Evolutionary conservation across 2,113 vertebrate species (phyloP), one percentile per base, ranked within the genome.

Genomic region (Formicarius rufipectus): DNA sequence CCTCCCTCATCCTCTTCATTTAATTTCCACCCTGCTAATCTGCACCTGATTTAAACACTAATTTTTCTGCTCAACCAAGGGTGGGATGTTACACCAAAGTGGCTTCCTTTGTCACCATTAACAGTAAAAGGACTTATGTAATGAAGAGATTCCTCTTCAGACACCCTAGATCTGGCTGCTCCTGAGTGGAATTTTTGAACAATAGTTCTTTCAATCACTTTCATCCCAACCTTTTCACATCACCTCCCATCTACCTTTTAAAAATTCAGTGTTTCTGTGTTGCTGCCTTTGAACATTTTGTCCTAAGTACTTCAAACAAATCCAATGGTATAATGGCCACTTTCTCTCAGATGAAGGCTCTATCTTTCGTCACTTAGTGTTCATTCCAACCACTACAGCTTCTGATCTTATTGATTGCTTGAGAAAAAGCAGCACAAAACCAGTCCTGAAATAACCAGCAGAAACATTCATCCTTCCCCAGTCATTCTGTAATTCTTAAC

Each of bases 321-420:
- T 66, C 84, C 73, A 84, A 2, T 35, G 59, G 37, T 62, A 71
- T 80, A 93, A 95, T 73, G 81, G 87, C 91, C 74, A 59, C 73
- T 52, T 96, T 80, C 45, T 55, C 63, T 59, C 28, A 73, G 68
- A 89, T 76, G 71, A 93, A 84, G 42, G 56, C 55, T 93, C n/a
- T 69, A 20, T 56, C 78, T 91, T 94, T 89, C 96, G 87, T 85
- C 87, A 80, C 67, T 87, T 45, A 30, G 15, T 82, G 78, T 69
- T 96, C 78, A 45, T 69, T 89, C 78, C 71, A 79, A 8, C 87
- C 75, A 79, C 74, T 76, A 37, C 58, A 87, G 67, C 78, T 74
- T 91, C 84, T 96, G 84, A 95, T 94, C 87, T 83, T 91, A 94
- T 90, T 59, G 95, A 95, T 72, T 83, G 45, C 75, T 72, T 49